Conservation (phyloP, 2,888 invertebrate species). For the Dynastes tityus region DNA sequence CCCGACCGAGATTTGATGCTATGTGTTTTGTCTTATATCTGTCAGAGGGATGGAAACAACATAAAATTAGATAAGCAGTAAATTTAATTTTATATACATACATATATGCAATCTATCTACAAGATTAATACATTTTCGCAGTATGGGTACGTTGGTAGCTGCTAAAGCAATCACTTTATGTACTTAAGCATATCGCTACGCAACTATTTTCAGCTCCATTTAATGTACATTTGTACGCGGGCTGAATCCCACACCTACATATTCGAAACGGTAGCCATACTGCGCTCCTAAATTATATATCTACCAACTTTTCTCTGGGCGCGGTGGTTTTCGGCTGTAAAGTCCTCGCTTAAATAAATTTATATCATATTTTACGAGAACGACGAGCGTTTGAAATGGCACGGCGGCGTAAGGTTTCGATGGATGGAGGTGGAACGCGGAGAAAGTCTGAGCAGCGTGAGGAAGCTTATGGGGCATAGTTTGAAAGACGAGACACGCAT, state of each 20-base stretch:
- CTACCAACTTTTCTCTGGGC: constrained; percentile 14
- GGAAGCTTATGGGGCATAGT: constrained; percentile 17
- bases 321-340: constrained; percentile 23
- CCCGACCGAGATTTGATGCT: no score
- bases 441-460: constrained; percentile 12
- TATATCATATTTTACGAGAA: constrained; percentile 39
- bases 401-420: background rate
- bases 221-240: constrained; percentile 5
- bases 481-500: constrained; percentile 40
- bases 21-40: no score
- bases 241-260: background rate
- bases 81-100: no score
- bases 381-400: constrained; percentile 1
- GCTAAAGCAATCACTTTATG: constrained; percentile 10
- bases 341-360: constrained; percentile 41
- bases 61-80: no score
- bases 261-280: background rate
- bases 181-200: background rate
- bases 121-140: no score
- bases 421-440: background rate
- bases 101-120: no score
- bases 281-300: constrained; percentile 6
- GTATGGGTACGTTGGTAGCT: background rate
- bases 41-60: no score
- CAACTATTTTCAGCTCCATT: constrained; percentile 11